Base-by-base conservation (phyloP, 2,113 vertebrate genomes). In the Rynchops niger region DNA sequence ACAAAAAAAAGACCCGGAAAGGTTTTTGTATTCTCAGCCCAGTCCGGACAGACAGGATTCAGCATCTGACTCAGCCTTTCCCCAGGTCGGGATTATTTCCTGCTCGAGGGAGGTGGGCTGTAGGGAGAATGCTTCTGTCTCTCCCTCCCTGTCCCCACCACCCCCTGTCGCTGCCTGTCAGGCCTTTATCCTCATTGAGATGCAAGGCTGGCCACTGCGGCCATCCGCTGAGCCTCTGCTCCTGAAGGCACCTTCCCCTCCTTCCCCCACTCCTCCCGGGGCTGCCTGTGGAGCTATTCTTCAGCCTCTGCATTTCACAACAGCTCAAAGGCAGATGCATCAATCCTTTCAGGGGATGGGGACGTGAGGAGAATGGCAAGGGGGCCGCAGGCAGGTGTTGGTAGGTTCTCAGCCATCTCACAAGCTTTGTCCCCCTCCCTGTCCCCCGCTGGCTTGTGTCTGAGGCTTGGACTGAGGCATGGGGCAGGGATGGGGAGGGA, bases 241-340 rank as follows among this genome's bases (percentile, higher is more conserved):
- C 72, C 90, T 93, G 94, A 73, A 93, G 96, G 95, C 93, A 92
- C 90, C 62, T 96, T 94, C 89, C 95, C 79, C 88, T 96, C 90
- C 66, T 34, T 83, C 74, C 91, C 92, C 94, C 80, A 45, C 95
- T 70, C 45, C 95, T 96, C 93, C 84, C 69, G 49, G 93, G 96
- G 90, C 90, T 95, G 91, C 87, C 93, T 89, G 95, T 96, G 95
- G 92, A 97, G 95, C 74, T 80, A 94, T 96, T 97, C 96, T 97
- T 97, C 97, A 97, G 96, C 87, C 91, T 90, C 93, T 95, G 96
- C 95, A 84, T 94, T 95, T 97, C 97, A 83, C 96, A 97, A 95
- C 94, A 97, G 90, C 97, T 97, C 96, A 87, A 95, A 98, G 97
- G 97, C 97, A 98, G 97, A 98, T 96, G 96, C 96, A 95, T 98